Base-by-base conservation (phyloP, 1,140 invertebrate species). In the Papilio machaon region DNA sequence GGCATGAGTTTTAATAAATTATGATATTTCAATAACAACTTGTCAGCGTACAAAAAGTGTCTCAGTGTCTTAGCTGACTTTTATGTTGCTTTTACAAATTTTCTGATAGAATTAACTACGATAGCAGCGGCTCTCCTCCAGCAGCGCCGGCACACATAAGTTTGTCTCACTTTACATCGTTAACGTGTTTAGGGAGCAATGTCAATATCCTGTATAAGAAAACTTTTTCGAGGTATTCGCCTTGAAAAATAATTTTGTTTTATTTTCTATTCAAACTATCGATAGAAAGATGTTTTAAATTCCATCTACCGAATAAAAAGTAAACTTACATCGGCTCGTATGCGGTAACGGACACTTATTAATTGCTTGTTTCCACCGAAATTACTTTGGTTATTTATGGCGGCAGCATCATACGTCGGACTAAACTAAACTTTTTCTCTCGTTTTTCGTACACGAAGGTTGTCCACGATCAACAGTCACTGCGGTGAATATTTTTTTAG, bases 371-470 rank as follows among this genome's bases (percentile, higher is more conserved):
- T 76, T 76, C 43, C 30, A 76, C 49, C 6, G 74, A 76, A 76
- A 35, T 47, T 76, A 52, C 74, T 76, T 54, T 19, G 19, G 74
- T 76, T 76, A 76, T 76, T 76, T 76, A 76, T 54, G 74, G 74
- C 47, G 17, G 17, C 38, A 19, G 46, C 73, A 74, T 74, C 73
- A 74, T 47, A 74, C 19, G 73, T 47, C 43, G 73, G 43, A 0
- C 9, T 47, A 74, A 74, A 47, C 17, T 74, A 47, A 74, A 74
- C 73, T 74, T 43, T 74, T 74, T 74, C 73, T 30, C 23, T 35
- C 64, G 64, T 38, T 38, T 64, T 64, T 70, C 64, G 64, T 35
- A 35, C 30, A 35, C 64, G 30, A 35, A 35, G 30, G 13, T 70
- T 70, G 64, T 70, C 64, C 64, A 70, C 64, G 30, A 8, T 35